These are phyloP conservation scores for Mimumesa dahlbomi DNA, from an alignment of 2,888 invertebrate genomes.

Conservation along the genomic window DNA sequence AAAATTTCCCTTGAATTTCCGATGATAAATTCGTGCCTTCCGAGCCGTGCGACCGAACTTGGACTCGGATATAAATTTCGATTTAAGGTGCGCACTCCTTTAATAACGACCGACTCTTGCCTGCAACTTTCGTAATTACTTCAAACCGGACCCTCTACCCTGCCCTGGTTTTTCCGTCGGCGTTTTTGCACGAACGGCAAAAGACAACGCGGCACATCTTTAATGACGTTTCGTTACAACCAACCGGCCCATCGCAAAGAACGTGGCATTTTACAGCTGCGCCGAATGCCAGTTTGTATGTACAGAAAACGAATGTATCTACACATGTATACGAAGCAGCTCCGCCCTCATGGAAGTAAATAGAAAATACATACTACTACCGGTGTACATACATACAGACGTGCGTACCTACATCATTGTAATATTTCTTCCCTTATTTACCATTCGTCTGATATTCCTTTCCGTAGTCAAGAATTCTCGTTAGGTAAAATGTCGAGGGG, in stretches of 20 bases:
- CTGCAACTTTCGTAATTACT: constrained; percentile 66
- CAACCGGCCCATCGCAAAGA: background rate
- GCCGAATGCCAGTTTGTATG: too few species aligned
- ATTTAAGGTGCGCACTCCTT: constrained; percentile 53
- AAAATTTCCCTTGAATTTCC: constrained; percentile 58
- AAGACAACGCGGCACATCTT: constrained; percentile 11
- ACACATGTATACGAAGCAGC: too few species aligned
- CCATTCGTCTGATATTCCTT: too few species aligned
- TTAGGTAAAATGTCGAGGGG: too few species aligned
- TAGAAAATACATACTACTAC: too few species aligned
- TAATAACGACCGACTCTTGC: constrained; percentile 61
- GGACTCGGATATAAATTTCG: constrained; percentile 61
- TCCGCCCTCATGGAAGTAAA: too few species aligned
- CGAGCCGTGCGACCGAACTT: constrained; percentile 30
- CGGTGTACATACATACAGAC: too few species aligned
- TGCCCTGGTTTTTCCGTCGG: constrained; percentile 14
- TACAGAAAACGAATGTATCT: too few species aligned
- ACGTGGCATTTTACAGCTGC: background rate
- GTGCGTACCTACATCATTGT: too few species aligned
- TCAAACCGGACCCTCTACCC: constrained; percentile 32
- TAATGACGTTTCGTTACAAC: constrained; percentile 1
- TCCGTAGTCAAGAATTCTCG: too few species aligned
- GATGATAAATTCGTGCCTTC: constrained; percentile 58
- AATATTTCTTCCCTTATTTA: too few species aligned
- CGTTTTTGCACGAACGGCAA: constrained; percentile 6